A percentile compares a stretch with the other conserved stretches of the same genome.
phyloP scores from a whole-genome alignment of 2,797 vertebrate species.

The Buceros bicornis region DNA sequence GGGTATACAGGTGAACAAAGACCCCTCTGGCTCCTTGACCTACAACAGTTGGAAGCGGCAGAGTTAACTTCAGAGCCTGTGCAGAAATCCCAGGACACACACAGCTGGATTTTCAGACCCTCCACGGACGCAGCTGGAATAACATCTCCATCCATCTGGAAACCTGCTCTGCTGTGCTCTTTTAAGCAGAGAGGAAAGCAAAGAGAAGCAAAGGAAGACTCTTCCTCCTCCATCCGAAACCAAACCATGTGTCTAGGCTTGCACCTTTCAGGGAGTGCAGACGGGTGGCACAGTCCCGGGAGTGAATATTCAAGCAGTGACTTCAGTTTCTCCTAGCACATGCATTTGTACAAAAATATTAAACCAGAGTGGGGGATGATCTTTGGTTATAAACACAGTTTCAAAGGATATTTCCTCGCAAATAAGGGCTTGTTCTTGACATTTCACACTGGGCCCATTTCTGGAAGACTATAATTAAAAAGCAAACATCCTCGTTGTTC shows the following conservation, averaged over 20 bases:
- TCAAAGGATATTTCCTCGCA: not conserved
- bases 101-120: not conserved
- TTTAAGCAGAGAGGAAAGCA: not conserved
- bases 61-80: not conserved
- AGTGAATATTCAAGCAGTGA: not conserved
- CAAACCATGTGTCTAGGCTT: not conserved
- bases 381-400: not conserved
- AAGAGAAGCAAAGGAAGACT: not conserved
- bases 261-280: not conserved
- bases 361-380: not conserved
- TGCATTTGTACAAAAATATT: not conserved
- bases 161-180: not conserved
- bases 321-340: not conserved
- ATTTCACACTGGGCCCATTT: not conserved
- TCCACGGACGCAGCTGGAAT: not conserved
- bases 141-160: not conserved
- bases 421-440: not conserved
- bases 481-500: not conserved
- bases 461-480: not conserved
- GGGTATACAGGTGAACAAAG: not conserved
- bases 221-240: not conserved
- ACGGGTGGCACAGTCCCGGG: not conserved
- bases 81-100: not conserved
- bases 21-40: not conserved
- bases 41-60: not conserved